phyloP scores from a whole-genome alignment of 2,113 vertebrate species.

The Anguilla japonica region DNA sequence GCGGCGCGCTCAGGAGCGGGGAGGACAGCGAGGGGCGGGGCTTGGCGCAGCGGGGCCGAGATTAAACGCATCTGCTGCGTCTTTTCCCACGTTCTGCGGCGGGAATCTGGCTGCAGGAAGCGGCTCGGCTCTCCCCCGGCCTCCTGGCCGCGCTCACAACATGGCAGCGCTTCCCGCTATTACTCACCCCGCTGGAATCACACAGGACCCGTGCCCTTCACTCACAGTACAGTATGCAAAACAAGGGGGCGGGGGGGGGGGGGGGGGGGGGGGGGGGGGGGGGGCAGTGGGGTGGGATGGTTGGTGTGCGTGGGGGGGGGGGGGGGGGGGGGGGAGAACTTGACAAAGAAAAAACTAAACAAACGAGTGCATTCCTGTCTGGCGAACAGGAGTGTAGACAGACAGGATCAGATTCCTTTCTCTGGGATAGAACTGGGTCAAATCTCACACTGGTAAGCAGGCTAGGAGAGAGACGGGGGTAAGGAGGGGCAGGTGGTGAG shows the following conservation, averaged over 20 bases:
- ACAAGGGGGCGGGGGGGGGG: background rate
- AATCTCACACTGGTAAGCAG: background rate
- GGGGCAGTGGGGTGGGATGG: background rate
- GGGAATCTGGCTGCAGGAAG: constrained; percentile 16
- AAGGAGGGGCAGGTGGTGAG: constrained; percentile 3
- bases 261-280: background rate
- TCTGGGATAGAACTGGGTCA: constrained; percentile 8
- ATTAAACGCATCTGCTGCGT: background rate
- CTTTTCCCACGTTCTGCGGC: constrained; percentile 22
- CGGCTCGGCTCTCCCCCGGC: background rate
- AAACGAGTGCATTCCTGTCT: background rate
- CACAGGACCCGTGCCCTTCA: constrained; percentile 8
- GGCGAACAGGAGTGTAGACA: background rate
- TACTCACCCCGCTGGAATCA: constrained; percentile 28
- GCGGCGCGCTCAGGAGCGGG: background rate
- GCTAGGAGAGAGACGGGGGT: background rate
- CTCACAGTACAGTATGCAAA: constrained; percentile 2
- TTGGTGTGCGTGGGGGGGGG: background rate
- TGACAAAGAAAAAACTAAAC: background rate
- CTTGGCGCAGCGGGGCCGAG: background rate
- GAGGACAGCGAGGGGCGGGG: background rate
- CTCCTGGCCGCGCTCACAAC: constrained; percentile 1
- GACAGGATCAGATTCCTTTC: background rate
- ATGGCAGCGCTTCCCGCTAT: constrained; percentile 18
- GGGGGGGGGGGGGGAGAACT: background rate